Base-by-base conservation (phyloP, 2,888 invertebrate species). In the Lissonota sp. region DNA sequence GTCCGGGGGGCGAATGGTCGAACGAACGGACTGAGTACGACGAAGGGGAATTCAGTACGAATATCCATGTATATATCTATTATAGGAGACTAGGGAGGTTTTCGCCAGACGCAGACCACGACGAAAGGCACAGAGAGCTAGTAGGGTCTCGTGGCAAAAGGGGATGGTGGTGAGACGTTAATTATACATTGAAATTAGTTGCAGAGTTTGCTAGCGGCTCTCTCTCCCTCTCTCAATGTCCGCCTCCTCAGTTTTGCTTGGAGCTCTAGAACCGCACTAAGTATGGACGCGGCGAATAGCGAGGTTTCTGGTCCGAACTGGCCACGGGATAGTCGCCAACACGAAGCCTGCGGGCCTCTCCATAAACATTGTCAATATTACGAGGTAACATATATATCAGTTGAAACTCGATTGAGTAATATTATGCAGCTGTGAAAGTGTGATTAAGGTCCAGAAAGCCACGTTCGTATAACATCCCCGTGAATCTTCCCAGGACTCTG, bases 151-250 rank as follows among this genome's bases (percentile, higher is more conserved):
- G 57, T 67, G 37, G 74, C 75, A 72, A 79, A 79, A 72, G 79
- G 78, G 77, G 82, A 82, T 79, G 72, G 80, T 91, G 91, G 92
- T 90, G 92, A 92, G 91, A 92, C 92, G 92, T 92, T 92, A 92
- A 92, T 92, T 92, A 92, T 92, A 92, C 92, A 92, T 92, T 92
- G 92, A 92, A 92, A 92, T 92, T 92, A 92, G 92, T 92, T 92
- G 92, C 90, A 89, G 91, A 92, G 92, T 92, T 92, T 92, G 92
- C 91, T 88, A 75, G 44, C 46, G 73, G 26, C 91, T 90, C 89
- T 58, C 74, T 49, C 73, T 73, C 78, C 70, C 70, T 71, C 74
- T 69, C 87, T 88, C 90, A 89, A 86, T 90, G 49, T 42, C 49
- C 75, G 8, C 37, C 51, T 53, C 26, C 75, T 62, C 75, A 51